phyloP scores from a whole-genome alignment of 2,888 invertebrate species.

The Cacoxenus indagator region DNA sequence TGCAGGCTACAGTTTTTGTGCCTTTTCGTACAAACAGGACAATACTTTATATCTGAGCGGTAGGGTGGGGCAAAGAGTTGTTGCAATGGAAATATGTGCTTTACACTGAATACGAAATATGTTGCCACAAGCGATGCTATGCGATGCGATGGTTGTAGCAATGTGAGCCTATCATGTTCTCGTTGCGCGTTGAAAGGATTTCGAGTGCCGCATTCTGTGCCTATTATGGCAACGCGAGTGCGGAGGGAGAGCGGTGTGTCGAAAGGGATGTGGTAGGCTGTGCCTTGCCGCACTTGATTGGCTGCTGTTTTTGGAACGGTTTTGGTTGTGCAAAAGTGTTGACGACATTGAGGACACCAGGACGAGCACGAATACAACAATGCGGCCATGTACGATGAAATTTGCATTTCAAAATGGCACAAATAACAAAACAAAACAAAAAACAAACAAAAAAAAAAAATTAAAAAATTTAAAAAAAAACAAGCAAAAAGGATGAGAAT shows the following conservation, averaged over 20 bases:
- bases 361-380: constrained; percentile 18
- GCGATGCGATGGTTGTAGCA: not conserved
- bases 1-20: not conserved
- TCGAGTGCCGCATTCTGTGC: constrained; percentile 40
- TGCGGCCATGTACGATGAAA: constrained; percentile 41
- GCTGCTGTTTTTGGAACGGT: constrained; percentile 57
- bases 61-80: not conserved
- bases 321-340: constrained; percentile 43
- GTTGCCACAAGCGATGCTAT: not conserved
- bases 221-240: constrained; percentile 7
- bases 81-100: not conserved
- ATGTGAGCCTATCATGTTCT: constrained; percentile 32
- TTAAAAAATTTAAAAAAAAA: not conserved
- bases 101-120: constrained; percentile 3
- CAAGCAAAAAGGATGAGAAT: not conserved
- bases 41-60: constrained; percentile 8
- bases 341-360: constrained; percentile 20
- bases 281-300: constrained; percentile 59
- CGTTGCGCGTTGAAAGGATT: constrained; percentile 58
- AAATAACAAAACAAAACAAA: not conserved
- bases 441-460: not conserved
- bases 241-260: not conserved
- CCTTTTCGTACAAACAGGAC: constrained; percentile 43
- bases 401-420: constrained; percentile 60
- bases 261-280: constrained; percentile 5